Evolutionary conservation across 2,888 invertebrate genomes (phyloP).

Genomic region (Drosophila buzzatii): DNA sequence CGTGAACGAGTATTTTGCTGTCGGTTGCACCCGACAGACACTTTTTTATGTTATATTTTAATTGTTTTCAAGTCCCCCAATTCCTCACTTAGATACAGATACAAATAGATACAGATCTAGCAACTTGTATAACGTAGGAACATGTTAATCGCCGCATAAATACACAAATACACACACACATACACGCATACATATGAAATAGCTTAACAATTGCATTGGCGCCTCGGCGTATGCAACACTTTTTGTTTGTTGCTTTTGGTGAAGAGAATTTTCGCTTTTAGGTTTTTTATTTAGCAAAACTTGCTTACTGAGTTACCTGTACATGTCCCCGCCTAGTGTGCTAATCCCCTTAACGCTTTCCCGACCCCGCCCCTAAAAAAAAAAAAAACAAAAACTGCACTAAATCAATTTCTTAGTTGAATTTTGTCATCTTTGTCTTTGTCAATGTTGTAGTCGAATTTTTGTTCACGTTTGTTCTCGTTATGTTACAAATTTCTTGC

Average conservation of each 20-base stretch:
- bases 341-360: constrained; percentile 15
- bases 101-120: constrained; percentile 36
- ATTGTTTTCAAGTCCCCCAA: constrained; percentile 4
- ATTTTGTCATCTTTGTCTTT: constrained; percentile 72
- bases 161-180: constrained; percentile 16
- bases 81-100: constrained; percentile 44
- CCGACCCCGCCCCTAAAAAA: background rate
- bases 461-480: constrained; percentile 81
- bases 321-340: constrained; percentile 33
- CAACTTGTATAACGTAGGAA: constrained; percentile 71
- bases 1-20: background rate
- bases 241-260: constrained; percentile 11
- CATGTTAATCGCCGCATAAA: constrained; percentile 76
- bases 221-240: constrained; percentile 35
- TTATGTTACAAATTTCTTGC: constrained; percentile 76
- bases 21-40: background rate
- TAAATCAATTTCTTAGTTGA: constrained; percentile 81
- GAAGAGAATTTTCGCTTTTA: constrained; percentile 30
- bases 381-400: constrained; percentile 45
- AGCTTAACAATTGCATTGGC: constrained; percentile 57
- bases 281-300: constrained; percentile 63
- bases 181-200: constrained; percentile 28
- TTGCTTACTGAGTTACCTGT: constrained; percentile 79
- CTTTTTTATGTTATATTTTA: background rate
- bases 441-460: constrained; percentile 79